Base-by-base conservation (phyloP, 2,888 invertebrate species). In the Pogonocherus hispidulus region DNA sequence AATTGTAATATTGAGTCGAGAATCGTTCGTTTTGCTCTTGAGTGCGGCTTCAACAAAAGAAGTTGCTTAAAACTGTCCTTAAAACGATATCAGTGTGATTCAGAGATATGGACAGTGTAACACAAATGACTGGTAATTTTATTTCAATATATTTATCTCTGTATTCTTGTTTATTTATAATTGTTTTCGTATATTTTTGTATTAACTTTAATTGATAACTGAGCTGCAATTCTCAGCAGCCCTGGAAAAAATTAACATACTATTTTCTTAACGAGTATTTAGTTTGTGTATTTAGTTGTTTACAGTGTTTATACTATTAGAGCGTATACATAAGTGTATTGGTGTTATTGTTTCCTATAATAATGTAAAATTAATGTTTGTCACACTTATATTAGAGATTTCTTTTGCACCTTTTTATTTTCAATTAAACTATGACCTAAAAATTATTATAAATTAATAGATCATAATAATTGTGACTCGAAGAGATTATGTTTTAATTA, bases 271-370 rank as follows among this genome's bases (percentile, higher is more conserved):
- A 20, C 19, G 20, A 32, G 52, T 32, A 32, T 54, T 32, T 54
- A 54, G 18, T 54, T 52, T 52, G 23, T 14, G n/a, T n/a, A n/a
- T n/a, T n/a, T n/a, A n/a, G n/a, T n/a, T n/a, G n/a, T n/a, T 52
- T 19, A 19, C 8, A 14, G 54, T 54, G 35, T 54, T 54, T 37
- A 16, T 59, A 47, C 49, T 19, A 20, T 27, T 49, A 51, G 41
- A 37, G 14, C 20, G 16, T 55, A 64, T 64, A 47, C 56, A 9
- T 62, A 51, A 51, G 55, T 55, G 54, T 54, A 46, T 55, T 64
- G 55, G 55, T 64, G 55, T 55, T 64, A 64, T 64, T 64, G 64
- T 64, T 64, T 64, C 55, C 44, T 64, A 32, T 51, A 27, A 32
- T 35, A 37, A 46, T 16, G 20, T 46, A 54, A 54, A 51, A 52